Conservation (phyloP, 2,888 invertebrate genomes). For the Adelphocoris suturalis region DNA sequence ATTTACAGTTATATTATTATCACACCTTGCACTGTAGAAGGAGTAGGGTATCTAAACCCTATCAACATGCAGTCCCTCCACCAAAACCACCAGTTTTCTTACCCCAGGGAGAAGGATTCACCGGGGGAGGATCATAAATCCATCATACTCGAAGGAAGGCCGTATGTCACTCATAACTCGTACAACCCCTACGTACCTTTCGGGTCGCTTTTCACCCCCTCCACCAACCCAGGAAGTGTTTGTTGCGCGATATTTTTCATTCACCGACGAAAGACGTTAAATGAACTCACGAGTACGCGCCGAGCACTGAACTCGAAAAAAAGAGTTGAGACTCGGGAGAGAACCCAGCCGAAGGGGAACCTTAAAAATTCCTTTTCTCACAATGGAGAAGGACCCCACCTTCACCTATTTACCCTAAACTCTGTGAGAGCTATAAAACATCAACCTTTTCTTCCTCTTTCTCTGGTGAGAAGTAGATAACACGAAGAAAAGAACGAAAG, state of each 20-base stretch:
- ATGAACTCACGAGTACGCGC: neutral
- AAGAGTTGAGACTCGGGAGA: neutral
- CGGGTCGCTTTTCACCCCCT: neutral
- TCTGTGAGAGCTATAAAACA: constrained; percentile 54
- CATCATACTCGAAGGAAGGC: neutral
- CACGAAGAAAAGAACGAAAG: constrained; percentile 34
- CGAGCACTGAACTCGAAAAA: neutral
- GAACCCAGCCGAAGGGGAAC: neutral
- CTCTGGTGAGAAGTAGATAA: neutral
- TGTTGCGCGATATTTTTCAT: neutral
- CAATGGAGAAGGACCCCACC: constrained; percentile 18
- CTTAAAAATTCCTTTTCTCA: constrained; percentile 42
- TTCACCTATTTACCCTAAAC: constrained; percentile 56
- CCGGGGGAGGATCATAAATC: neutral
- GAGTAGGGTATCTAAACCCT: no score
- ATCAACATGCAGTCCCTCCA: no score
- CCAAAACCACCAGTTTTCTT: no score
- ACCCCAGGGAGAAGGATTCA: no score
- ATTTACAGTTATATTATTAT: no score
- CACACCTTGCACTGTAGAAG: no score
- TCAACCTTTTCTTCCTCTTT: constrained; percentile 34
- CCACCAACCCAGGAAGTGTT: constrained; percentile 7
- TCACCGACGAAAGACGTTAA: neutral
- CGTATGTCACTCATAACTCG: neutral
- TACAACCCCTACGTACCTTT: neutral